phyloP scores from a whole-genome alignment of 2,888 invertebrate genomes.

The Sinohyriopsis cumingii region DNA sequence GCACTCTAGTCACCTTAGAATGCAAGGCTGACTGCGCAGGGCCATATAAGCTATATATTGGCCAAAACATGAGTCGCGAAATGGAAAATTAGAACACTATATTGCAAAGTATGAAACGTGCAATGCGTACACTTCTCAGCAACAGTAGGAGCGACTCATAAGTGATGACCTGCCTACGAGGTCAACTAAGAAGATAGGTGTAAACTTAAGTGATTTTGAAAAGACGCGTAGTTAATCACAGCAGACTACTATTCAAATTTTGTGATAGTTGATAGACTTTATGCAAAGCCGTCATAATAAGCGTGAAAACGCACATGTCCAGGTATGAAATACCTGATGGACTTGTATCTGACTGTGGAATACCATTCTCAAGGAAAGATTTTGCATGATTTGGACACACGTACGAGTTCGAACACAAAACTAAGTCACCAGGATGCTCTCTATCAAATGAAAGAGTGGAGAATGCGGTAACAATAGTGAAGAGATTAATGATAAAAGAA shows the following conservation, averaged over 20 bases:
- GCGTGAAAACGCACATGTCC: background rate
- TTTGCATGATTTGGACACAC: too few relatives aligned
- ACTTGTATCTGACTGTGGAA: too few relatives aligned
- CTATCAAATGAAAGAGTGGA: too few relatives aligned
- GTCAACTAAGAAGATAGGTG: constrained; percentile 11
- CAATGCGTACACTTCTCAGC: background rate
- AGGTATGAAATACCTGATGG: too few relatives aligned
- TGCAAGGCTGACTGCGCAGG: too few relatives aligned
- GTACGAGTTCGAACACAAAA: too few relatives aligned
- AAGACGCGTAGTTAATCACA: background rate
- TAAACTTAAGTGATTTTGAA: constrained; percentile 11
- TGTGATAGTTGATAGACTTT: constrained; percentile 6
- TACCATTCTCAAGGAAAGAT: too few relatives aligned
- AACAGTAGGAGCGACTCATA: constrained; percentile 7
- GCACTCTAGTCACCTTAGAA: too few relatives aligned
- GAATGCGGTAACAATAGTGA: constrained; percentile 3
- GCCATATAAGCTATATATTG: too few relatives aligned
- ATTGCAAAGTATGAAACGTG: background rate
- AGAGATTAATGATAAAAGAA: constrained; percentile 11
- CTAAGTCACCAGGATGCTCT: too few relatives aligned
- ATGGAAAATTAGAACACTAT: background rate
- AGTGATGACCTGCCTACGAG: constrained; percentile 10
- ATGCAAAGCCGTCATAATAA: background rate
- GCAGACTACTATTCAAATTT: constrained; percentile 12
- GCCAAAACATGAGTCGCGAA: too few relatives aligned